Conservation (phyloP, 2,113 vertebrate genomes). For the Telmatochromis sp. region DNA sequence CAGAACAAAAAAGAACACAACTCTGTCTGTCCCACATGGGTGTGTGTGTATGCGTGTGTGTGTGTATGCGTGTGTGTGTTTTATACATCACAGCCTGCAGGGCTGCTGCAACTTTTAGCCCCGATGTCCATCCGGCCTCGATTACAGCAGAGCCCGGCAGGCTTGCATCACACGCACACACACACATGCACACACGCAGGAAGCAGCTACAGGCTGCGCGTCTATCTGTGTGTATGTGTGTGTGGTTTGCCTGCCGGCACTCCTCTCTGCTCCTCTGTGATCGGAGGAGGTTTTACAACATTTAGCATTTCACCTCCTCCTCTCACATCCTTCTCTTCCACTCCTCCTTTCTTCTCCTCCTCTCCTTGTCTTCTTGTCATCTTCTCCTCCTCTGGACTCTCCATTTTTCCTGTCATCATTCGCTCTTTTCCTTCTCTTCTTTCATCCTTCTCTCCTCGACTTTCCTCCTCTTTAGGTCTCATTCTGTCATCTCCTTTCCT, state of each 20-base stretch:
- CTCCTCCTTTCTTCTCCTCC: background rate
- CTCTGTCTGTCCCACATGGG: background rate
- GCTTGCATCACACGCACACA: constrained; percentile 40
- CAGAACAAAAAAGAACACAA: constrained; percentile 18
- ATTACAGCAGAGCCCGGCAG: constrained; percentile 50
- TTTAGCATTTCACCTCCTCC: constrained; percentile 27
- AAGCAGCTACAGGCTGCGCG: background rate
- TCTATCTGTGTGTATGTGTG: constrained; percentile 6
- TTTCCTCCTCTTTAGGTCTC: background rate
- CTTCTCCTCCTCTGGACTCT: background rate
- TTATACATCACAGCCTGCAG: constrained; percentile 42
- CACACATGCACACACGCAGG: background rate
- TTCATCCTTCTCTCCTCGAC: background rate
- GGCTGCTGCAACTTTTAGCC: constrained; percentile 53
- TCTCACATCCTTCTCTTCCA: background rate
- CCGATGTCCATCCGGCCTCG: constrained; percentile 54
- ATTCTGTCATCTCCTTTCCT: background rate
- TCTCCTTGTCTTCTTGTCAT: background rate
- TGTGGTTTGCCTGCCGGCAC: constrained; percentile 10
- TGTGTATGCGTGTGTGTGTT: constrained; percentile 22
- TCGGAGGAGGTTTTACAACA: constrained; percentile 30
- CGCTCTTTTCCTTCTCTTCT: background rate
- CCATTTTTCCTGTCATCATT: background rate
- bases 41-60: background rate
- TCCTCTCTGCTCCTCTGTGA: constrained; percentile 8